Percentiles rank a stretch among this genome's conserved stretches.
Evolutionary conservation across 2,888 invertebrate genomes (phyloP).

Genomic region (Fragum fragum): DNA sequence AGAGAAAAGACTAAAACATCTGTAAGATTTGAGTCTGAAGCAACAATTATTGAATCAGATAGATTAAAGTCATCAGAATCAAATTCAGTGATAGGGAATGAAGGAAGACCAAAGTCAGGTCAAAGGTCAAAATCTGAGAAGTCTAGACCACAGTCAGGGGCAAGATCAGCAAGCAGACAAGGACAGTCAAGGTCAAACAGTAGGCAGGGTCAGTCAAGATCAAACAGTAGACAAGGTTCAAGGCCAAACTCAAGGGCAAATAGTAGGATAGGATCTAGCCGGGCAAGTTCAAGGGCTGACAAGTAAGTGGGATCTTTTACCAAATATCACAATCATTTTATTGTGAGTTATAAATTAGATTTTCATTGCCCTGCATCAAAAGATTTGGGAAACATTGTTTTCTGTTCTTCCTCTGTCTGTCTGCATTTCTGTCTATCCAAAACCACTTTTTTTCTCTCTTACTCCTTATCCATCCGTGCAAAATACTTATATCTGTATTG

Average conservation of each 20-base stretch:
- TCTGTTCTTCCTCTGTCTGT: too few species aligned
- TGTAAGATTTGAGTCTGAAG: constrained; percentile 17
- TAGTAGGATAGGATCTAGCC: constrained; percentile 72
- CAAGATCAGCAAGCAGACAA: constrained; percentile 12
- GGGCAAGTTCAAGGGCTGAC: constrained; percentile 68
- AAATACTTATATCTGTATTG: too few species aligned
- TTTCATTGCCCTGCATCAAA: too few species aligned
- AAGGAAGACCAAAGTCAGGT: constrained; percentile 23
- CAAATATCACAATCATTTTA: too few species aligned
- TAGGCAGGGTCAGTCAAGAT: constrained; percentile 8
- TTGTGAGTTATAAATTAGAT: too few species aligned
- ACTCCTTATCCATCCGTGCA: too few species aligned
- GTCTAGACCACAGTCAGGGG: constrained; percentile 10
- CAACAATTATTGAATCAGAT: constrained; percentile 2
- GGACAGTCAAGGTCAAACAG: constrained; percentile 13
- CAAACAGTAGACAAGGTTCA: constrained; percentile 58
- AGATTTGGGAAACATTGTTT: too few species aligned
- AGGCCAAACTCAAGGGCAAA: constrained; percentile 72
- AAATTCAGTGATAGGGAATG: neutral
- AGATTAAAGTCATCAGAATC: neutral
- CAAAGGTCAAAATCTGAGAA: constrained; percentile 31
- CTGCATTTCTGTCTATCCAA: too few species aligned
- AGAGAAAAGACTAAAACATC: constrained; percentile 27
- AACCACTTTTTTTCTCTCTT: too few species aligned
- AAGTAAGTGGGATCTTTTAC: constrained; percentile 53